These are phyloP conservation scores for Aspidoscelis tigris DNA, from an alignment of 2,113 vertebrate genomes.

Conservation along the genomic window DNA sequence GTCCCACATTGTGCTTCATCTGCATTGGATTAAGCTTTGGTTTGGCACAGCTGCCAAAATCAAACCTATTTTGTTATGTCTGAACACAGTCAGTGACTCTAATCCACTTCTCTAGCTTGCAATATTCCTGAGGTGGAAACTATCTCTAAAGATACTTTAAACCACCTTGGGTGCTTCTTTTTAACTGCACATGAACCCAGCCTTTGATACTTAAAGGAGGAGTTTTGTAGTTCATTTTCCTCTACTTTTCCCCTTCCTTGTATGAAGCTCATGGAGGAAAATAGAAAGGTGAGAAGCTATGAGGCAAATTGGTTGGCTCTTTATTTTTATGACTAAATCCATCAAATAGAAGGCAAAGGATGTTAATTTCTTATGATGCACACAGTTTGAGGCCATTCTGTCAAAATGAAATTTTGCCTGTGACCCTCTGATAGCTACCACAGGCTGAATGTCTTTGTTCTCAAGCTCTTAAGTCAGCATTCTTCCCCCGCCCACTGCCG, in stretches of 20 bases:
- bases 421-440: slow-evolving; percentile 29
- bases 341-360: slow-evolving; percentile 9
- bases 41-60: no score
- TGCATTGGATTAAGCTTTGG: no score
- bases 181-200: no score
- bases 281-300: slow-evolving; percentile 49
- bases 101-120: no score
- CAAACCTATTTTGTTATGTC: no score
- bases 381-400: slow-evolving; percentile 25
- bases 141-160: no score
- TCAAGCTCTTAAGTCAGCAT: slow-evolving; percentile 44
- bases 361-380: slow-evolving; percentile 42
- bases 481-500: neutral
- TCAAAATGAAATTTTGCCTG: slow-evolving; percentile 36
- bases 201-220: slow-evolving; percentile 6
- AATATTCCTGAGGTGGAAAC: no score
- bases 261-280: neutral
- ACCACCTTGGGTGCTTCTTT: no score
- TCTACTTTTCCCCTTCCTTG: slow-evolving; percentile 20
- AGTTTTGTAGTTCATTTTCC: slow-evolving; percentile 36
- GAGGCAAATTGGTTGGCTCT: slow-evolving; percentile 57
- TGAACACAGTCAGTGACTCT: no score
- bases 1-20: no score
- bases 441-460: slow-evolving; percentile 39
- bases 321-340: slow-evolving; percentile 15